A percentile compares a stretch with the other conserved stretches of the same genome.
These are phyloP conservation scores for Puma concolor DNA, from an alignment of 2,113 vertebrate species.

Conservation along the genomic window DNA sequence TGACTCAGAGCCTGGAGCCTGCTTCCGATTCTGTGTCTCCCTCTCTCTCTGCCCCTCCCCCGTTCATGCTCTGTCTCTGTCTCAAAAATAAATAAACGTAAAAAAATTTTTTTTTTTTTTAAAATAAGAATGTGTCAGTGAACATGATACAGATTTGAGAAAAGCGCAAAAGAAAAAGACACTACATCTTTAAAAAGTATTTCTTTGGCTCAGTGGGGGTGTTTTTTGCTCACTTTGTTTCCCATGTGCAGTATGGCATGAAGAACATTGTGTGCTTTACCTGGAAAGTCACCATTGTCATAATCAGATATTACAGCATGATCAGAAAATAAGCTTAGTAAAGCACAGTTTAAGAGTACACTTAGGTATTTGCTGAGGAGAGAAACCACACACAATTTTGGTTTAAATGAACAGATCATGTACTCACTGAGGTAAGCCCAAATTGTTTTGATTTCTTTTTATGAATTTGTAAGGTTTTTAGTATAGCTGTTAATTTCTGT, in stretches of 20 bases:
- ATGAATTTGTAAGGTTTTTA: not conserved
- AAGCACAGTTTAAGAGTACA: not conserved
- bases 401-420: not conserved
- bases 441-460: slow-evolving; percentile 5
- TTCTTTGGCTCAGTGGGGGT: not conserved
- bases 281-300: not conserved
- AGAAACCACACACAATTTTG: slow-evolving; percentile 8
- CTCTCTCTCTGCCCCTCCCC: too few species aligned
- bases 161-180: not conserved
- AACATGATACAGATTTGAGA: not conserved
- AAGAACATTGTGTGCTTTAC: slow-evolving; percentile 56
- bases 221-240: slow-evolving; percentile 3
- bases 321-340: slow-evolving; percentile 44
- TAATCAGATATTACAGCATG: slow-evolving; percentile 38
- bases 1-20: too few species aligned
- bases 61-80: too few species aligned
- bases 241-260: not conserved
- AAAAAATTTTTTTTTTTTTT: too few species aligned
- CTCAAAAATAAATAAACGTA: too few species aligned
- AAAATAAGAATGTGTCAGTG: not conserved
- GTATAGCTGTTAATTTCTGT: slow-evolving; percentile 14
- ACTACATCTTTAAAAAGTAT: not conserved
- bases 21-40: too few species aligned
- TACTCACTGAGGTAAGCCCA: slow-evolving; percentile 43
- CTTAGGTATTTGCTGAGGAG: not conserved